Evolutionary conservation across 2,113 vertebrate genomes (phyloP), one percentile per base, ranked within the genome.

Genomic region (Empidonax traillii): DNA sequence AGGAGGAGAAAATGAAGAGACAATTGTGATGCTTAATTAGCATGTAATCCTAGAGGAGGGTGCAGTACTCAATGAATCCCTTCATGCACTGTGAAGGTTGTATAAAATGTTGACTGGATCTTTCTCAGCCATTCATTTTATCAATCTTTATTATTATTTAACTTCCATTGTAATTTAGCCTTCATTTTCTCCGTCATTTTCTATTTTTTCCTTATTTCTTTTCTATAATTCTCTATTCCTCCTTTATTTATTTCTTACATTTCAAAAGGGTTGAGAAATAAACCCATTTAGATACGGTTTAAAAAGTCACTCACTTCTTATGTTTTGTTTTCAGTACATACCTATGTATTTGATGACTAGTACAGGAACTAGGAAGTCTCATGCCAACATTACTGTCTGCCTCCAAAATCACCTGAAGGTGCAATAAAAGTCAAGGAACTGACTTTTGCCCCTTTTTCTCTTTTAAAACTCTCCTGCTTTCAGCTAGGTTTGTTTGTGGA

Each of bases 361-460:
- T 20, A 43, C 4, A 68, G 14, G 21, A 87, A 52, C 25, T 81
- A 84, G 39, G 20, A 94, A 80, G 17, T 35, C 28, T 72, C 15
- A 21, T 56, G 47, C 30, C n/a, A 58, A 20, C 33, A 73, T 61
- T 47, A 66, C 10, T 4, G 3, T 77, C 10, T 0, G 0, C 13
- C 37, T 55, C 41, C 31, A 89, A 88, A 76, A 76, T 73, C 49
- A 89, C 46, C 33, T 59, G 18, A 94, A 62, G 23, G 25, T 56
- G 5, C 24, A 80, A 39, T 49, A 72, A 56, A 87, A 67, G 15
- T 53, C 37, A 75, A 65, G 46, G 3, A 80, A 73, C 6, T 46
- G 10, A 55, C 4, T 74, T 87, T 46, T 85, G 3, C 2, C 3
- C 21, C 14, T 69, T 67, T 59, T 59, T 72, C 10, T 79, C 21